Conservation (phyloP, 2,797 vertebrate genomes). For the Simalia tracyae region DNA sequence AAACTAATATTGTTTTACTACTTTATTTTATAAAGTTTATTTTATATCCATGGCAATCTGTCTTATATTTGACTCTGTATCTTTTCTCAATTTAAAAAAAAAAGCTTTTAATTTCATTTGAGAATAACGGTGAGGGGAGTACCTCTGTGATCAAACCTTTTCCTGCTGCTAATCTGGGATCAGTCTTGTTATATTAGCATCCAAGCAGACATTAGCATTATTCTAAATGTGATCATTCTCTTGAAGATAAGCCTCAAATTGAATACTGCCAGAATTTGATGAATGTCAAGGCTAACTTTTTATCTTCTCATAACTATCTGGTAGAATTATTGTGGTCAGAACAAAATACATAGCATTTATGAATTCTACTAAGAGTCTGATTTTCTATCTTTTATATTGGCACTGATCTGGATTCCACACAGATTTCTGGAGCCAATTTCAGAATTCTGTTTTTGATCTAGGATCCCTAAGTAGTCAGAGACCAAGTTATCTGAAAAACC, state of each 20-base stretch:
- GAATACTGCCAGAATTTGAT: slow-evolving; percentile 21
- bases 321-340: background rate
- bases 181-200: background rate
- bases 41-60: background rate
- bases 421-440: background rate
- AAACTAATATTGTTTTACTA: background rate
- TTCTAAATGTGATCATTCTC: slow-evolving; percentile 4
- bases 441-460: background rate
- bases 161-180: background rate
- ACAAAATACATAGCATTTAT: background rate
- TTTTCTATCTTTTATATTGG: background rate
- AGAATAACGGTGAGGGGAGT: background rate
- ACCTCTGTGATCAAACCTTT: background rate
- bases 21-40: background rate
- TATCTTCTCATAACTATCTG: slow-evolving; percentile 6
- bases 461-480: background rate
- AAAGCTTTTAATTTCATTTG: background rate
- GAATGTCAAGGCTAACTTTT: background rate
- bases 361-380: background rate
- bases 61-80: background rate
- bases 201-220: background rate
- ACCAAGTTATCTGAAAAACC: background rate
- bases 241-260: background rate
- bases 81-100: background rate
- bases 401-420: background rate